Evolutionary conservation across 2,888 invertebrate genomes (phyloP), one percentile per base, ranked within the genome.

Genomic region (Apotomis turbidana): DNA sequence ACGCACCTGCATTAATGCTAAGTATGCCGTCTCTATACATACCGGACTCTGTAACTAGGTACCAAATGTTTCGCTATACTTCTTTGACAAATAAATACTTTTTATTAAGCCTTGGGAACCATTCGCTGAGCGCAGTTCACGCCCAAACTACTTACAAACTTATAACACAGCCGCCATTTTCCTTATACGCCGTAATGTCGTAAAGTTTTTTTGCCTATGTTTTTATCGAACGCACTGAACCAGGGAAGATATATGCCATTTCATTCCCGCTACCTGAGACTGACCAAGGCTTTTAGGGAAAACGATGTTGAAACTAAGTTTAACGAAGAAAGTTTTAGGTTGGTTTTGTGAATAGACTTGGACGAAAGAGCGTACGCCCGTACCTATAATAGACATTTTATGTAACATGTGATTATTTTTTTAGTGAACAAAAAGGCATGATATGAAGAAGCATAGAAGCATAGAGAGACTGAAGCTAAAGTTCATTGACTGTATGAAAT

Each of bases 161-260:
- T 62, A 71, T 71, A 71, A 71, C 61, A 57, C 74, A 77, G 68
- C 57, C 64, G 68, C 74, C 76, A 74, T 83, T 86, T 86, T 85
- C 86, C 85, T 86, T 79, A 81, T 81, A 80, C 78, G 76, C 76
- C 75, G 79, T 80, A 81, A 82, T 81, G 82, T 83, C 80, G 83
- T 67, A 83, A 87, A 85, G 78, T 87, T 88, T 85, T 78, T 85
- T 81, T 74, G 66, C 78, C 78, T 79, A 79, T 86, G 85, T 87
- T 88, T 87, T 87, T 85, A 80, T 78, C 71, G 79, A 68, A 75
- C 77, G 78, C 84, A 85, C 77, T 76, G 84, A 80, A 80, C 80
- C 84, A 81, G 52, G 75, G 80, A 84, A 84, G 83, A 87, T 85
- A 85, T 85, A 83, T 76, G 74, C 67, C 74, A 72, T 55, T 77